Percentiles rank a stretch among this genome's conserved stretches.
Evolutionary conservation across 2,113 vertebrate genomes (phyloP).

Genomic region (Pseudorhombus dupliciocellatus): DNA sequence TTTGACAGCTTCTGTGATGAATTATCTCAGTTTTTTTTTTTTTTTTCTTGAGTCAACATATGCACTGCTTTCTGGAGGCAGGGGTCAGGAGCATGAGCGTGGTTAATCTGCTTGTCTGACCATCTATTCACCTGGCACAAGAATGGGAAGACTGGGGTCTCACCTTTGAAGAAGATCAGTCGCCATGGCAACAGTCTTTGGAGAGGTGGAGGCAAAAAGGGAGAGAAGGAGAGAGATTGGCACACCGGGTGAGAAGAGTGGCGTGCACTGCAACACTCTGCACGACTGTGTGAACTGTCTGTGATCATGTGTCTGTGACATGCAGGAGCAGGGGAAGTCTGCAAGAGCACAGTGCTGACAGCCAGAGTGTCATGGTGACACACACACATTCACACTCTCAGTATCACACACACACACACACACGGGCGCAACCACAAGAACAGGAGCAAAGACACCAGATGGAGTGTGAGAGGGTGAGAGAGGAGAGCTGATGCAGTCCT

Average conservation of each 20-base stretch:
- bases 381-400: conserved; percentile 1
- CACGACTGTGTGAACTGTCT: background rate
- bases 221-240: conserved; percentile 1
- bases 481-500: conserved; percentile 7
- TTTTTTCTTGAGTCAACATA: conserved; percentile 15
- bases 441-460: conserved; percentile 24
- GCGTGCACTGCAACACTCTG: background rate
- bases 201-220: conserved; percentile 17
- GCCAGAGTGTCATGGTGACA: background rate
- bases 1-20: conserved; percentile 37
- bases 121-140: conserved; percentile 11
- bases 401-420: background rate
- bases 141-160: conserved; percentile 6
- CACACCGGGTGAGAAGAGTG: background rate
- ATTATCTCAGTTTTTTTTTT: conserved; percentile 4
- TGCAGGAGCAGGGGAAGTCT: no score
- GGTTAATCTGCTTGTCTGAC: conserved; percentile 4
- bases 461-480: conserved; percentile 25
- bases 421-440: conserved; percentile 6
- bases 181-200: conserved; percentile 50
- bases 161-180: conserved; percentile 17
- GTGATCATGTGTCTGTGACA: background rate
- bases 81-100: background rate
- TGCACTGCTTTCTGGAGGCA: background rate
- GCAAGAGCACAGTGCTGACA: background rate